phyloP scores from a whole-genome alignment of 2,888 invertebrate species.

The Drosophila siamana region DNA sequence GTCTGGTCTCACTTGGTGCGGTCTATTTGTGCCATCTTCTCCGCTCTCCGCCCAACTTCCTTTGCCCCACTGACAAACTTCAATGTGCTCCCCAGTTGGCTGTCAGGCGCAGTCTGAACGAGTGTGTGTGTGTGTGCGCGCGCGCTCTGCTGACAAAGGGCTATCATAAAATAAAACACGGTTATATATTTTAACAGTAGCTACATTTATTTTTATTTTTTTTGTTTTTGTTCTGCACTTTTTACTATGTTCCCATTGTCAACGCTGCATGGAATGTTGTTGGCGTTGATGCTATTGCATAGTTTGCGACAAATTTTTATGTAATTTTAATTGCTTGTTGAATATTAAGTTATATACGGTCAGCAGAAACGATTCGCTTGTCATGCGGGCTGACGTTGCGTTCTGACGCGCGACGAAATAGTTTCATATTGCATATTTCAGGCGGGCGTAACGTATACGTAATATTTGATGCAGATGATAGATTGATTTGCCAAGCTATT shows the following conservation, averaged over 20 bases:
- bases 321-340: constrained; percentile 77
- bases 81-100: constrained; percentile 47
- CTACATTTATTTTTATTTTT: constrained; percentile 22
- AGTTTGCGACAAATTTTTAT: constrained; percentile 76
- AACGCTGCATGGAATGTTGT: constrained; percentile 37
- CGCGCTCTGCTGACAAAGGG: constrained; percentile 69
- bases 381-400: constrained; percentile 26
- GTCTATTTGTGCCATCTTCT: constrained; percentile 69
- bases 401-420: constrained; percentile 9
- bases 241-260: constrained; percentile 38
- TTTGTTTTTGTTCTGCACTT: no score
- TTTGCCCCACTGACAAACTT: neutral
- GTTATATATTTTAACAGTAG: constrained; percentile 61
- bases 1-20: constrained; percentile 64
- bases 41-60: neutral
- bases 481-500: constrained; percentile 1
- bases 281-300: constrained; percentile 41
- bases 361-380: constrained; percentile 53
- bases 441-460: neutral
- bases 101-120: constrained; percentile 61
- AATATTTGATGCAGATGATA: constrained; percentile 5
- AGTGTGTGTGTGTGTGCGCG: constrained; percentile 31
- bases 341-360: constrained; percentile 73
- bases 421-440: neutral
- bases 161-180: constrained; percentile 79